A percentile compares a stretch with the other conserved stretches of the same genome.
phyloP scores from a whole-genome alignment of 2,888 invertebrate genomes.

The Lucinisca nassula region DNA sequence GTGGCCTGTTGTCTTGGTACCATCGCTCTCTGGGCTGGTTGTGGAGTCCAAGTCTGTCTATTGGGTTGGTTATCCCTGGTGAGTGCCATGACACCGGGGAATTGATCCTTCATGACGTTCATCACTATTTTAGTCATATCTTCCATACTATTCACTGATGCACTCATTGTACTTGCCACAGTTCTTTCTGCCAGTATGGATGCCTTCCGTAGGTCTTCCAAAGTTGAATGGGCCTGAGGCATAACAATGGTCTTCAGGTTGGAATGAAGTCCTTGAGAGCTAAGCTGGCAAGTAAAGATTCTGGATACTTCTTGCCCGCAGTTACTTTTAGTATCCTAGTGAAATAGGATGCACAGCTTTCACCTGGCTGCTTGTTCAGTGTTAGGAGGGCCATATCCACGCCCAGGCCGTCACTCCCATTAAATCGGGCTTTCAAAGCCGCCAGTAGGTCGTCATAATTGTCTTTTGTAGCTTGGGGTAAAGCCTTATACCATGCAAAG shows the following conservation, averaged over 20 bases:
- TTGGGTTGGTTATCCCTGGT: background rate
- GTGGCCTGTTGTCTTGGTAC: background rate
- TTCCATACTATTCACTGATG: background rate
- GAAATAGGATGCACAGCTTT: constrained; percentile 13
- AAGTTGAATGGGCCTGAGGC: constrained; percentile 10
- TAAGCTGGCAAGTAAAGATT: background rate
- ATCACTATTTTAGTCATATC: background rate
- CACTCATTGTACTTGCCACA: background rate
- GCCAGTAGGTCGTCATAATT: background rate
- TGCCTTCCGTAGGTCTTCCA: constrained; percentile 29
- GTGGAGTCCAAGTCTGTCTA: no score
- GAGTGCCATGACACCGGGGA: background rate
- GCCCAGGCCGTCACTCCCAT: constrained; percentile 12
- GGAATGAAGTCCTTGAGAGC: constrained; percentile 6
- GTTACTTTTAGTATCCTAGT: constrained; percentile 17
- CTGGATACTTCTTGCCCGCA: background rate
- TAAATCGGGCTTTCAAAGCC: constrained; percentile 11
- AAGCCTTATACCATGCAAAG: constrained; percentile 6
- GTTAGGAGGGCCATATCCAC: background rate
- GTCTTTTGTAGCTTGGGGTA: background rate
- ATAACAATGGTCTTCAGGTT: constrained; percentile 32
- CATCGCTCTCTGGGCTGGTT: no score
- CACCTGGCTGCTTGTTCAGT: background rate
- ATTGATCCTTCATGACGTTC: background rate
- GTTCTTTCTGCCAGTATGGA: constrained; percentile 17